Evolutionary conservation across 2,797 vertebrate species (phyloP).

Genomic region (Dendrocincla tyrannina): DNA sequence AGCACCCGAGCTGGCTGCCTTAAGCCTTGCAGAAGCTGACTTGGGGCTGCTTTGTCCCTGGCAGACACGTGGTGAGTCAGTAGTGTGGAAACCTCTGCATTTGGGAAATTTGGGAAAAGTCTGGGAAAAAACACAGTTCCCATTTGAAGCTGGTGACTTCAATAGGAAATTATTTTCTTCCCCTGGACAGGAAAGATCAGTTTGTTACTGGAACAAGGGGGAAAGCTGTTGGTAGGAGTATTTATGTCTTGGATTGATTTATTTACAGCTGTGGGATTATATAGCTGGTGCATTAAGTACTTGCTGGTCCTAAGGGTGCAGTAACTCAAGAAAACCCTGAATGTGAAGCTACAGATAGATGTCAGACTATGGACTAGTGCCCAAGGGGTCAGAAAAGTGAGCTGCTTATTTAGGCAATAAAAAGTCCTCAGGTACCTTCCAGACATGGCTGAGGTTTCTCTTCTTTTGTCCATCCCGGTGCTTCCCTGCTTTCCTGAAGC

Average conservation of each 20-base stretch:
- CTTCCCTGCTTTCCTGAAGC: background rate
- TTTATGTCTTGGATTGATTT: background rate
- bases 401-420: background rate
- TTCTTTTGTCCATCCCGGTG: background rate
- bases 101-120: background rate
- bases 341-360: background rate
- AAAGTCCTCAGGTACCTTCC: background rate
- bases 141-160: background rate
- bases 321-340: background rate
- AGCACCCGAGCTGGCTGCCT: background rate
- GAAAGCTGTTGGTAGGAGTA: background rate
- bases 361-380: background rate
- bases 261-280: background rate
- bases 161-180: background rate
- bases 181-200: background rate
- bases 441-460: background rate
- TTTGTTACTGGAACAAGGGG: background rate
- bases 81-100: background rate
- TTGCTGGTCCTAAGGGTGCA: background rate
- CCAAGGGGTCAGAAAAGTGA: background rate
- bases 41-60: background rate
- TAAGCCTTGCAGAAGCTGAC: background rate
- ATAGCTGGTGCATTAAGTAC: background rate
- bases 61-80: background rate
- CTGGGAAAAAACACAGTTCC: background rate